Conservation (phyloP, 23 tunicate genomes). For the Ascidia mentula region DNA sequence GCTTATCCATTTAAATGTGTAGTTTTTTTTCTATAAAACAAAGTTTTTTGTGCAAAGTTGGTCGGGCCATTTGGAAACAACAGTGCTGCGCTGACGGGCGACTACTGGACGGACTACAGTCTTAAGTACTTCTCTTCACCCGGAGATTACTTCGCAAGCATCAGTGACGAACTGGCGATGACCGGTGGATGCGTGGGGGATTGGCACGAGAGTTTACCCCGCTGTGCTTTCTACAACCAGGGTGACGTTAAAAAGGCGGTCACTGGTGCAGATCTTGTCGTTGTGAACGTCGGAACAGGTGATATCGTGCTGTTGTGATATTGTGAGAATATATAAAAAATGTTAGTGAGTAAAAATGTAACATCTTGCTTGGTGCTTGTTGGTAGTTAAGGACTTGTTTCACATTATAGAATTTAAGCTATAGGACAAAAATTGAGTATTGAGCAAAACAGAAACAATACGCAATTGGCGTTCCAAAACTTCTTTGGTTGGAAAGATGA, state of each 20-base stretch:
- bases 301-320: neutral
- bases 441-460: too few relatives aligned
- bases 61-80: conserved; percentile 89
- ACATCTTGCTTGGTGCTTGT: too few relatives aligned
- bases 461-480: too few relatives aligned
- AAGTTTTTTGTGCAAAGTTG: too few relatives aligned
- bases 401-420: too few relatives aligned
- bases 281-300: conserved; percentile 96
- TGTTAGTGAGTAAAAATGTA: neutral
- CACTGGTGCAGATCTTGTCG: conserved; percentile 43
- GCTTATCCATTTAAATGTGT: too few relatives aligned
- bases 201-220: conserved; percentile 51
- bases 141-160: conserved; percentile 4
- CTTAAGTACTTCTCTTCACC: conserved; percentile 42
- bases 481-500: too few relatives aligned
- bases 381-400: too few relatives aligned
- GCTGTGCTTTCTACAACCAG: conserved; percentile 32
- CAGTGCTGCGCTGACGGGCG: conserved; percentile 74
- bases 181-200: conserved; percentile 58
- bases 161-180: neutral
- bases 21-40: too few relatives aligned
- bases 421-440: too few relatives aligned
- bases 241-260: conserved; percentile 33
- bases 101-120: conserved; percentile 55
- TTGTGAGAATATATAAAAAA: neutral